Percentiles rank a stretch among this genome's conserved stretches.
These are phyloP conservation scores for Myathropa florea DNA, from an alignment of 2,888 invertebrate genomes.

Conservation along the genomic window DNA sequence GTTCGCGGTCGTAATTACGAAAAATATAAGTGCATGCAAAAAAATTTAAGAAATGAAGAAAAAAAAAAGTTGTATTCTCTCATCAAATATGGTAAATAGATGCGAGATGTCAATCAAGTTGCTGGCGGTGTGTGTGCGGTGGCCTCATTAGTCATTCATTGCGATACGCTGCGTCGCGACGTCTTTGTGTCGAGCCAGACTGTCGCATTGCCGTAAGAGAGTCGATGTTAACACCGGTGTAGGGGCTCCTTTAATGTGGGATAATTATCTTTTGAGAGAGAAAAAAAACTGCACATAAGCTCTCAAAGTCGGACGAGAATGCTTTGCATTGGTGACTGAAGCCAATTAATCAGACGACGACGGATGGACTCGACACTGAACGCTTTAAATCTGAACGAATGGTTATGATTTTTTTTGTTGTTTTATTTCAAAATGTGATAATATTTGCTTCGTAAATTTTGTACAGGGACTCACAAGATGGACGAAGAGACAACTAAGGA, in stretches of 20 bases:
- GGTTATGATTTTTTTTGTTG: not conserved
- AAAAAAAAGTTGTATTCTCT: slow-evolving; percentile 36
- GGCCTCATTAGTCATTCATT: slow-evolving; percentile 66
- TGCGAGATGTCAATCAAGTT: slow-evolving; percentile 69
- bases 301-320: not conserved
- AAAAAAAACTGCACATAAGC: not conserved
- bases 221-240: not conserved
- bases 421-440: not conserved
- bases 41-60: slow-evolving; percentile 28
- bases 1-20: slow-evolving; percentile 57
- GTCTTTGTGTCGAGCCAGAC: not conserved
- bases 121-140: slow-evolving; percentile 54
- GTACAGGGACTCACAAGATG: not conserved
- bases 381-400: not conserved
- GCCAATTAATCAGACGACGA: slow-evolving; percentile 37
- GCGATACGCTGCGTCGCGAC: slow-evolving; percentile 37
- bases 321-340: slow-evolving; percentile 29
- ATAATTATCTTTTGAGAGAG: slow-evolving; percentile 28
- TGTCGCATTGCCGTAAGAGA: not conserved
- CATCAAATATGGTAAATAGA: slow-evolving; percentile 70
- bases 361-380: not conserved
- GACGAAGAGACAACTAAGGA: not conserved
- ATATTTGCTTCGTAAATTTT: not conserved
- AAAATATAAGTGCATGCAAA: slow-evolving; percentile 59
- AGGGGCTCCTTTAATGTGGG: slow-evolving; percentile 29